Conservation (phyloP, 1,140 invertebrate species). For the Drosophila bocqueti region DNA sequence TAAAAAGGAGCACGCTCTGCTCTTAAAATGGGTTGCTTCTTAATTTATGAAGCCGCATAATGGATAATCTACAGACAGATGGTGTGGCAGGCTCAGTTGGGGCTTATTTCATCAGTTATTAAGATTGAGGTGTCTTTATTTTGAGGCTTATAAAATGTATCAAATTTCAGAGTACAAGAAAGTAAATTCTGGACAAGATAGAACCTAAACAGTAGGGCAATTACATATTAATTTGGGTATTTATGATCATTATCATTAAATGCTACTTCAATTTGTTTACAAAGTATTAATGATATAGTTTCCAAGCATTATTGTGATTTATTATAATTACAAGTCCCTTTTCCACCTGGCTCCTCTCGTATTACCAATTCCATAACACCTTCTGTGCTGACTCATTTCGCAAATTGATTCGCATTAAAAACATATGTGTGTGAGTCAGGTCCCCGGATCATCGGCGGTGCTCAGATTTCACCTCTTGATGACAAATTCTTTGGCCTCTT, state of each 20-base stretch:
- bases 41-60: conserved; percentile 68
- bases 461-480: conserved; percentile 42
- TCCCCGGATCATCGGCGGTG: background rate
- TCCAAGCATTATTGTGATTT: background rate
- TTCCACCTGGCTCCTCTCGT: background rate
- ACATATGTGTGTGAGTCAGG: conserved; percentile 33
- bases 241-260: too few relatives aligned
- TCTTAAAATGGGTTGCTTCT: conserved; percentile 60
- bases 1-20: conserved; percentile 39
- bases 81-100: background rate
- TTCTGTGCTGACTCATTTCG: conserved; percentile 25
- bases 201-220: too few relatives aligned
- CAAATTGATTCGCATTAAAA: conserved; percentile 23
- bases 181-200: too few relatives aligned
- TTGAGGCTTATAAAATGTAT: background rate
- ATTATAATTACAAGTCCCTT: background rate
- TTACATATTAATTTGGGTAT: too few relatives aligned
- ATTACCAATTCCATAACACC: conserved; percentile 23
- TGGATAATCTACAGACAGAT: conserved; percentile 41
- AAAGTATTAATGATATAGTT: background rate
- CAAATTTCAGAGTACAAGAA: background rate
- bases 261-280: too few relatives aligned
- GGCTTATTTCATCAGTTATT: background rate
- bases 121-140: background rate
- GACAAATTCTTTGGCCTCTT: conserved; percentile 37